Percentiles rank a stretch among this genome's conserved stretches.
phyloP scores from a whole-genome alignment of 2,797 vertebrate species.

The Cryptoprocta ferox region DNA sequence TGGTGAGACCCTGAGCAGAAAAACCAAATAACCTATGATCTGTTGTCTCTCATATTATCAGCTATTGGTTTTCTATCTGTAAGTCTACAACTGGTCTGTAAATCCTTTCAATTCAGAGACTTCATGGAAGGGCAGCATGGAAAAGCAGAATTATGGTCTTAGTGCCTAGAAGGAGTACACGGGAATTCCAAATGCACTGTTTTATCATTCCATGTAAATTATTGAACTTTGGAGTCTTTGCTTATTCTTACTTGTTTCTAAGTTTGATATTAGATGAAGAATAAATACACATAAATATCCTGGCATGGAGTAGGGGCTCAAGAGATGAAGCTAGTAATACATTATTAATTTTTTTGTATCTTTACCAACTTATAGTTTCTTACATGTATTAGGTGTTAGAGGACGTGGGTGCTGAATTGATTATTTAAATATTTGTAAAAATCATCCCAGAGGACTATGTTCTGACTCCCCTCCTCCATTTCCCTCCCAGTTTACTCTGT shows the following conservation, averaged over 20 bases:
- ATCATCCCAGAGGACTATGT: not conserved
- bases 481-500: not conserved
- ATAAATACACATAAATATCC: not conserved
- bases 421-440: not conserved
- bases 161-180: not conserved
- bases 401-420: not conserved
- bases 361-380: not conserved
- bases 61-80: not conserved
- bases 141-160: not conserved
- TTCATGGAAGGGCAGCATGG: not conserved
- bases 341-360: not conserved
- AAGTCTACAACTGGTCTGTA: not conserved
- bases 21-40: not conserved
- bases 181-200: not conserved
- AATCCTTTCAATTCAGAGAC: not conserved
- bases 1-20: not conserved
- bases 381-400: not conserved
- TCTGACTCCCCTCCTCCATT: not conserved
- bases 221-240: not conserved
- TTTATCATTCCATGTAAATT: not conserved
- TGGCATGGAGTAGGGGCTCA: not conserved
- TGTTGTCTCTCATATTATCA: not conserved
- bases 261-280: not conserved
- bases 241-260: not conserved
- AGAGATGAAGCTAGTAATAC: not conserved